phyloP scores from a whole-genome alignment of 2,888 invertebrate species.

The Resseliella maxima region DNA sequence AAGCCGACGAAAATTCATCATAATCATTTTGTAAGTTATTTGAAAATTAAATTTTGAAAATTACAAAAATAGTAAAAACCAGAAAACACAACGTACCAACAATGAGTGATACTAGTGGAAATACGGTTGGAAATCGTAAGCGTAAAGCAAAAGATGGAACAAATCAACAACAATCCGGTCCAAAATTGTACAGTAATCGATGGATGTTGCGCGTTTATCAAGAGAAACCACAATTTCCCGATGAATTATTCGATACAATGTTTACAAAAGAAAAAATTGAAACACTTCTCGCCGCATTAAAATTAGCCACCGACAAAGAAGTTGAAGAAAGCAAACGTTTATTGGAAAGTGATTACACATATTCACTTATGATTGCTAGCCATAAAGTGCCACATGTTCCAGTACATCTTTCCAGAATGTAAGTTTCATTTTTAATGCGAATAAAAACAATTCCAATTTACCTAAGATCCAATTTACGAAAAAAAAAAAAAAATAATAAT shows the following conservation, averaged over 20 bases:
- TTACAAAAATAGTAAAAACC: not conserved
- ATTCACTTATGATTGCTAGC: slow-evolving; percentile 68
- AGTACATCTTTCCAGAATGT: slow-evolving; percentile 67
- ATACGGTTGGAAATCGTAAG: slow-evolving; percentile 20
- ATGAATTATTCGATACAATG: slow-evolving; percentile 54
- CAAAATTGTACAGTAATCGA: slow-evolving; percentile 34
- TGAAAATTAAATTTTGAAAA: not conserved
- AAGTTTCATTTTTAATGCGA: no score
- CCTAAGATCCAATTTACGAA: not conserved
- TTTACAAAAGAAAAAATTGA: slow-evolving; percentile 56
- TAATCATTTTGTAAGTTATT: not conserved
- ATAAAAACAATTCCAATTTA: no score
- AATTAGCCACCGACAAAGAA: slow-evolving; percentile 61
- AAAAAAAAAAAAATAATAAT: not conserved
- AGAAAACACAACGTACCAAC: no score
- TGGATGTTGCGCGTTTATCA: slow-evolving; percentile 42
- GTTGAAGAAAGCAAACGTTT: slow-evolving; percentile 62
- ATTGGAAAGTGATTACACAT: slow-evolving; percentile 67
- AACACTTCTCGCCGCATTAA: slow-evolving; percentile 53
- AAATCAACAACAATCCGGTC: slow-evolving; percentile 20
- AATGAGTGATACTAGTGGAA: slow-evolving; percentile 49
- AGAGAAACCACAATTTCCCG: slow-evolving; percentile 56
- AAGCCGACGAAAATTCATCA: not conserved
- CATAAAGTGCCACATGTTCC: slow-evolving; percentile 68
- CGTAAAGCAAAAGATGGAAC: slow-evolving; percentile 41